A percentile compares a stretch with the other conserved stretches of the same genome.
These are phyloP conservation scores for Cololabis saira DNA, from an alignment of 2,113 vertebrate genomes.

Conservation along the genomic window DNA sequence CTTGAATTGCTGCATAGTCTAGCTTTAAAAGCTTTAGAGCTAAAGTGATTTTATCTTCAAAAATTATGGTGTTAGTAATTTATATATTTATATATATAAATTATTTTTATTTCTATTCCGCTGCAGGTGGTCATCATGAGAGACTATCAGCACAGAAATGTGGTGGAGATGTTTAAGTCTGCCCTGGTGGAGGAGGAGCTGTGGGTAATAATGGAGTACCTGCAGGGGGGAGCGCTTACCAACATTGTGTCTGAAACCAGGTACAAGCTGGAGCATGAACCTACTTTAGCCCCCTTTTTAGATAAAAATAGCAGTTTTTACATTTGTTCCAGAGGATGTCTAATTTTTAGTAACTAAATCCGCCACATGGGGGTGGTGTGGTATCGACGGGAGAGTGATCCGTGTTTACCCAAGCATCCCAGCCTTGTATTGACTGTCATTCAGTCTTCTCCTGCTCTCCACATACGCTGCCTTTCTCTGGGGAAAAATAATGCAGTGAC, in stretches of 20 bases:
- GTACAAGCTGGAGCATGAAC: slow-evolving; percentile 66
- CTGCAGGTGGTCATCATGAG: slow-evolving; percentile 98
- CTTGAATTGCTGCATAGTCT: too few species aligned
- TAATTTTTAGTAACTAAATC: slow-evolving; percentile 35
- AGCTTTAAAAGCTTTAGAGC: too few species aligned
- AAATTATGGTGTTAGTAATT: not conserved
- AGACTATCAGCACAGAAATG: slow-evolving; percentile 95
- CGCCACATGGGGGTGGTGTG: slow-evolving; percentile 78
- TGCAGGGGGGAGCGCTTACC: slow-evolving; percentile 97
- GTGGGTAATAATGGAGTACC: slow-evolving; percentile 99
- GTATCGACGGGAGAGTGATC: slow-evolving; percentile 33
- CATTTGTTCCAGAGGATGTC: slow-evolving; percentile 17
- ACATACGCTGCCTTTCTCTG: slow-evolving; percentile 11
- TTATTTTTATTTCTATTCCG: slow-evolving; percentile 16
- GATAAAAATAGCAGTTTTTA: not conserved
- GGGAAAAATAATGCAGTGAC: slow-evolving; percentile 33
- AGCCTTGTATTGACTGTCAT: slow-evolving; percentile 11
- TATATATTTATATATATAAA: too few species aligned
- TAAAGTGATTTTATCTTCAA: too few species aligned
- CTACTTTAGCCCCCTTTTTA: not conserved
- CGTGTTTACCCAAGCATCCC: slow-evolving; percentile 9
- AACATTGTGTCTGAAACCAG: slow-evolving; percentile 98
- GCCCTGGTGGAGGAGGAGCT: slow-evolving; percentile 97
- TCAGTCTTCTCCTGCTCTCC: not conserved
- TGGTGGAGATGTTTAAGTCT: slow-evolving; percentile 99